Base-by-base conservation (phyloP, 92 coral and sea anemone species). In the Porites rus region DNA sequence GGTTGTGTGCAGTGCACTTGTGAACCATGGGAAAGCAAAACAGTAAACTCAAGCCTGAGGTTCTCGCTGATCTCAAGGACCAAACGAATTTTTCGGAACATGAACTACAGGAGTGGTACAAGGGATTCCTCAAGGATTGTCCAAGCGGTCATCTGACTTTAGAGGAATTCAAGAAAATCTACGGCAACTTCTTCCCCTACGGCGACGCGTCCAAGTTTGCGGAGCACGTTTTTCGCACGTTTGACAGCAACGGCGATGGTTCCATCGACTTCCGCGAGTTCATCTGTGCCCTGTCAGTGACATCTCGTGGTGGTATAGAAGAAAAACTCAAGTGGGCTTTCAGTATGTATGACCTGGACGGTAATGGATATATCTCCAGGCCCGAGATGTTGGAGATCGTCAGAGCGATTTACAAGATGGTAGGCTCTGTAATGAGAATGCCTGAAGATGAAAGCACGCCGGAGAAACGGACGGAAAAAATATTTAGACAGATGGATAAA, bases 191-290 rank as follows among this genome's bases (percentile, higher is more conserved):
- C 89, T 96, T 96, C 91, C 98, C 98, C 2, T 94, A 96, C 61
- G 98, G 98, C 71, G 98, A 96, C 90, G 98, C 98, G 85, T 90
- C 98, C 64, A 96, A 96, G 91, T 96, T 96, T 75, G 98, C 98
- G 38, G 98, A 96, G 70, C 98, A 96, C 89, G 98, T 94, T 25
- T 96, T 96, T 74, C 98, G 98, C 72, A 96, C 98, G 19, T 96
- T 96, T 82, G 98, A 96, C 81, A 78, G 65, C 13, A 96, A 96
- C 85, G 87, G 85, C 75, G 98, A 96, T 69, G 94, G 94, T 43
- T 88, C 98, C 60, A 96, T 96, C 74, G 99, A 96, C 72, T 96
- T 96, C 94, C 99, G 99, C 63, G 99, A 96, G 82, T 96, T 96
- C 83, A 96, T 96, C 87, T 96, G 99, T 84, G 99, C 99, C 3